Percentiles rank a stretch among this genome's conserved stretches.
These are phyloP conservation scores for Acleris laterana DNA, from an alignment of 2,888 invertebrate genomes.

Conservation along the genomic window DNA sequence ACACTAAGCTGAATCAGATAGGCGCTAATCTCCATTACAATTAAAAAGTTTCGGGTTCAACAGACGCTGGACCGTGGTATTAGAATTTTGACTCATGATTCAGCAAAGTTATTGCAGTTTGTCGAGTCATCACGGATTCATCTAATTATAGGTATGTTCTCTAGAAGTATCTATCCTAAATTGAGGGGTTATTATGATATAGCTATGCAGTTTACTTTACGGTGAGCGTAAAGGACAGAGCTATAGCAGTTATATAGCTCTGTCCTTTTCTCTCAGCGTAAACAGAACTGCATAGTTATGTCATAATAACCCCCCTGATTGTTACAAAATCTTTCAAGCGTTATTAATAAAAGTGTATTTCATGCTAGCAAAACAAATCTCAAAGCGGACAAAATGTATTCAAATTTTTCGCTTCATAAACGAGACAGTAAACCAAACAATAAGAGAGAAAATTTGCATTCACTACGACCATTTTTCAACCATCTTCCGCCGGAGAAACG, in stretches of 20 bases:
- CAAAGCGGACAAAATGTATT: slow-evolving; percentile 42
- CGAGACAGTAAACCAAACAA: slow-evolving; percentile 79
- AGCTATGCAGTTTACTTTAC: too few relatives aligned
- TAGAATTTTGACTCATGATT: slow-evolving; percentile 49
- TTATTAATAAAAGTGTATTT: slow-evolving; percentile 18
- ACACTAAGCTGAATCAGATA: slow-evolving; percentile 76
- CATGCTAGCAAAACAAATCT: slow-evolving; percentile 36
- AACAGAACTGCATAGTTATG: too few relatives aligned
- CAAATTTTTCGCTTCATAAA: slow-evolving; percentile 69
- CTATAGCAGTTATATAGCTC: too few relatives aligned
- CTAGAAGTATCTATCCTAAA: background rate
- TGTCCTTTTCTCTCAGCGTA: too few relatives aligned
- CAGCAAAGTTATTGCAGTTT: slow-evolving; percentile 20
- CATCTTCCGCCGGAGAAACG: slow-evolving; percentile 72
- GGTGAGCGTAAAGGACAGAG: too few relatives aligned
- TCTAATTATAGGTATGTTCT: too few relatives aligned
- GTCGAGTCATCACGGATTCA: too few relatives aligned
- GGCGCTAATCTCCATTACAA: slow-evolving; percentile 80
- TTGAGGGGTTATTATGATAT: too few relatives aligned
- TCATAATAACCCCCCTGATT: too few relatives aligned
- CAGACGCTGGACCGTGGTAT: slow-evolving; percentile 56
- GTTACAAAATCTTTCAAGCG: slow-evolving; percentile 4
- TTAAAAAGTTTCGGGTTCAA: slow-evolving; percentile 76
- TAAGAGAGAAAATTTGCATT: slow-evolving; percentile 79
- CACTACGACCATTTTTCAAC: slow-evolving; percentile 74